phyloP scores from a whole-genome alignment of 1,140 invertebrate species.

The Temnothorax nylanderi region DNA sequence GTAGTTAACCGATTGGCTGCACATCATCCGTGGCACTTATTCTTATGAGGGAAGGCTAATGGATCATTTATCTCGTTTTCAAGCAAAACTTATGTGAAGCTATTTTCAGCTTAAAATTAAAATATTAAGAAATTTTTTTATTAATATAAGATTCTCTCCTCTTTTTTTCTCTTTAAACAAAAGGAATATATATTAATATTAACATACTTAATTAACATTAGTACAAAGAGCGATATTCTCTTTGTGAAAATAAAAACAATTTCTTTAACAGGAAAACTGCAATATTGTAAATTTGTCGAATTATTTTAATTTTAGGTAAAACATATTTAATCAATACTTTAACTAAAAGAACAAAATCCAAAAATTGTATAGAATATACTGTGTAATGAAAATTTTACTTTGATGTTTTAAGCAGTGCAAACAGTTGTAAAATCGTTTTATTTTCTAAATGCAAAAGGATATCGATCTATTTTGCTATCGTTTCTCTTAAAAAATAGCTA shows the following conservation, averaged over 20 bases:
- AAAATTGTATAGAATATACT: background rate
- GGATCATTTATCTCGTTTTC: background rate
- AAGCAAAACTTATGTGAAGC: background rate
- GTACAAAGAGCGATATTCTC: background rate
- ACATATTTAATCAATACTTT: background rate
- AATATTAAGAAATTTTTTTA: background rate
- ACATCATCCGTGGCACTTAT: background rate
- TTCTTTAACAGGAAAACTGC: background rate
- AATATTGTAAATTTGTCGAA: constrained; percentile 1
- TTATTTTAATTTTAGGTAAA: background rate
- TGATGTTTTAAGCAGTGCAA: background rate
- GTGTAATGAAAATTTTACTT: background rate
- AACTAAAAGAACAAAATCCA: background rate
- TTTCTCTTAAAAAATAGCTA: background rate
- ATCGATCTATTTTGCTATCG: background rate
- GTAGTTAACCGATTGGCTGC: background rate
- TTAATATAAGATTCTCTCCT: background rate
- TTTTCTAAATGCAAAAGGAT: background rate
- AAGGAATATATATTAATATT: background rate
- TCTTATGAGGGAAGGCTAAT: background rate
- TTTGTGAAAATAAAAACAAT: background rate
- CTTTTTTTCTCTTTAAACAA: background rate
- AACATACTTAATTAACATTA: too few species aligned
- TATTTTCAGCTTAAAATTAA: background rate
- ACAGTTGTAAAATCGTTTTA: background rate